Base-by-base conservation (phyloP, 2,113 vertebrate genomes). In the Centrocercus urophasianus region DNA sequence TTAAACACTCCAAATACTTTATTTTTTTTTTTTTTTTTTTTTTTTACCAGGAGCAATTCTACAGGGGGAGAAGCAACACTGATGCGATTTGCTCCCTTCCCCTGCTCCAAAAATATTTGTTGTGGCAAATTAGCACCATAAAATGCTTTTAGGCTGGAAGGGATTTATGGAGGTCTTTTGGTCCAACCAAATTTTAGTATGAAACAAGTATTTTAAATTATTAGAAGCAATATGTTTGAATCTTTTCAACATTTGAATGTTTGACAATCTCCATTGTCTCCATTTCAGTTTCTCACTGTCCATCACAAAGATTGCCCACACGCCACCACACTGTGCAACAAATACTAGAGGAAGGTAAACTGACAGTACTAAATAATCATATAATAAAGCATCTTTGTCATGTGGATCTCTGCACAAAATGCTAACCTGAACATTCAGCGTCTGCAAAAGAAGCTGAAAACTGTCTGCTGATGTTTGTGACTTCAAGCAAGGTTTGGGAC, bases 101-200 rank as follows among this genome's bases (percentile, higher is more conserved):
- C 20, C 43, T 67, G 21, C 61, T 40, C 10, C 10, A 45, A 34
- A 16, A 57, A 85, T 36, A 13, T 48, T 52, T 54, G 34, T 10
- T 14, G 6, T 48, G 42, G 43, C 27, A 64, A 48, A 36, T 43
- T 2, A 71, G 36, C 78, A 48, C 7, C 3, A 4, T 4, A 47
- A 83, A 54, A 52, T 57, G 73, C 57, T n/a, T 52, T 11, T 18
- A 28, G 16, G 11, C 3, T 34, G 7, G n/a, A 72, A 34, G 71
- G 0, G 0, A 71, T n/a, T 50, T 21, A 28, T 5, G 27, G 36
- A 59, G 21, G 32, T 24, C 2, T 0, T n/a, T 60, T 28, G 22
- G 36, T 16, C 50, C 32, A 16, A 24, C 7, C 8, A n/a, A n/a
- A 67, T 50, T 77, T 38, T 34, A 65, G 32, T 30, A 30, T 38